Percentiles rank a stretch among this genome's conserved stretches.
Evolutionary conservation across 2,113 vertebrate species (phyloP).

Genomic region (Gopherus flavomarginatus): DNA sequence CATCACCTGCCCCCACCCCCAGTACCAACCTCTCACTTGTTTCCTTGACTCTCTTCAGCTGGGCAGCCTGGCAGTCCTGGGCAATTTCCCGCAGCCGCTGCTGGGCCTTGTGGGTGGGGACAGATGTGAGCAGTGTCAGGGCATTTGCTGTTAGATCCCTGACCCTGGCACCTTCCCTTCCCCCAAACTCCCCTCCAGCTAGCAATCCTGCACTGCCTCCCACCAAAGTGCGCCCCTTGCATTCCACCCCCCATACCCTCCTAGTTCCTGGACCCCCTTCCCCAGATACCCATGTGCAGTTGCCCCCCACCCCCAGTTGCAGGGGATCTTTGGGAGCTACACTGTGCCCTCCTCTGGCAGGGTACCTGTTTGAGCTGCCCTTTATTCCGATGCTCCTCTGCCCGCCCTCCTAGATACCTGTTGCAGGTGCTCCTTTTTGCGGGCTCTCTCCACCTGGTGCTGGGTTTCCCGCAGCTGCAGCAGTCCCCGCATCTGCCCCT

Average conservation of each 20-base stretch:
- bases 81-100: conserved; percentile 83
- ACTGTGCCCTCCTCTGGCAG: background rate
- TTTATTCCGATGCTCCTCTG: too few species aligned
- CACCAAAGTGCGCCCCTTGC: background rate
- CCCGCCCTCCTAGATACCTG: conserved; percentile 73
- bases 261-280: background rate
- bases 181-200: background rate
- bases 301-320: too few species aligned
- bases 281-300: background rate
- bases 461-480: conserved; percentile 82
- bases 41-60: conserved; percentile 88
- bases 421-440: conserved; percentile 75
- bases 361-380: background rate
- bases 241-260: background rate
- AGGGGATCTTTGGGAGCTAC: background rate
- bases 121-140: background rate
- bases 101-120: conserved; percentile 71
- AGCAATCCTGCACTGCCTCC: background rate
- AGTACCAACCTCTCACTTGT: conserved; percentile 83
- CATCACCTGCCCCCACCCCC: background rate
- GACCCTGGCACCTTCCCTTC: background rate
- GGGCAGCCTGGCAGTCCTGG: conserved; percentile 78
- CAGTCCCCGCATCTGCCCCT: conserved; percentile 83
- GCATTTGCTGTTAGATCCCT: too few species aligned
- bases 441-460: conserved; percentile 75